phyloP scores from a whole-genome alignment of 1,140 invertebrate species.

The Matsumurasca onukii region DNA sequence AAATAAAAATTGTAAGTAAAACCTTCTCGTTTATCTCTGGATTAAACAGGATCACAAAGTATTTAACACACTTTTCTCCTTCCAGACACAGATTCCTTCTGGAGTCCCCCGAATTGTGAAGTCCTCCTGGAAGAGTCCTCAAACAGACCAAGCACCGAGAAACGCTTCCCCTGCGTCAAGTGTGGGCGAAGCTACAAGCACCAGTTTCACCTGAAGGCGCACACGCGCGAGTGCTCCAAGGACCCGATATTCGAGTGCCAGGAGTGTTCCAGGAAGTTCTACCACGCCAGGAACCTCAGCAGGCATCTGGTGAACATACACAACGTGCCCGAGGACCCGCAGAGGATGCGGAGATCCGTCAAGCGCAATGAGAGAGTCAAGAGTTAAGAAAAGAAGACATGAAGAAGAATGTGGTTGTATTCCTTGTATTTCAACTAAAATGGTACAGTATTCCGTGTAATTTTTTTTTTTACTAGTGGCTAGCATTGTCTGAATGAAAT shows the following conservation, averaged over 20 bases:
- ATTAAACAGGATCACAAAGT: too few species aligned
- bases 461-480: too few species aligned
- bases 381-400: background rate
- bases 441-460: background rate
- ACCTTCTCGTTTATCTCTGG: too few species aligned
- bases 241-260: slow-evolving; percentile 44
- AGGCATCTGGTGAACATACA: slow-evolving; percentile 37
- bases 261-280: slow-evolving; percentile 42
- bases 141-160: background rate
- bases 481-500: too few species aligned
- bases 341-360: slow-evolving; percentile 3
- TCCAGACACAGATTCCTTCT: too few species aligned
- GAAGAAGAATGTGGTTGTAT: too few species aligned
- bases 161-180: slow-evolving; percentile 34
- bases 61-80: too few species aligned
- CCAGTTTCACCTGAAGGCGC: slow-evolving; percentile 38
- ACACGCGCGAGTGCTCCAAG: slow-evolving; percentile 40
- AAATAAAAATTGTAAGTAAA: too few species aligned
- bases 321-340: slow-evolving; percentile 5
- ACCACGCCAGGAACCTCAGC: slow-evolving; percentile 34
- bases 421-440: background rate
- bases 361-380: background rate
- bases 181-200: slow-evolving; percentile 42
- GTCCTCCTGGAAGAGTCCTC: background rate
- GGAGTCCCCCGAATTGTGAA: background rate